Evolutionary conservation across 92 coral and sea anemone genomes (phyloP).

Genomic region (Actinostola sp.): DNA sequence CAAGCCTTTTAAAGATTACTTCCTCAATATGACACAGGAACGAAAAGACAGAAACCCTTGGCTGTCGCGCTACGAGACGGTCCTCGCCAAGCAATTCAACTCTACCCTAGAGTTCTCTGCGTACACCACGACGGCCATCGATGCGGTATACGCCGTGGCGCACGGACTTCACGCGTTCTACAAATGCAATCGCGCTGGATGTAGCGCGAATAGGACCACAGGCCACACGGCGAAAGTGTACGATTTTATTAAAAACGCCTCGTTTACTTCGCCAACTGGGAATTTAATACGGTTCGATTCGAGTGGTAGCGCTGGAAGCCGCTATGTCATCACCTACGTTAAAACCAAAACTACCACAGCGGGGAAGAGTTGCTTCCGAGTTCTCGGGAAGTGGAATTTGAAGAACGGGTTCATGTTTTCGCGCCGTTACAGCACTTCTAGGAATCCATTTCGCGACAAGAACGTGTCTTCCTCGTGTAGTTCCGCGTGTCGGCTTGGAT

Average conservation of each 20-base stretch:
- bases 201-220: conserved; percentile 23
- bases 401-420: conserved; percentile 34
- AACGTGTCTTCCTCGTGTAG: conserved; percentile 61
- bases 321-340: conserved; percentile 46
- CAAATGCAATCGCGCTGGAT: conserved; percentile 41
- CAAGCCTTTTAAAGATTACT: conserved; percentile 55
- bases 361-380: conserved; percentile 12
- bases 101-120: conserved; percentile 48
- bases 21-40: conserved; percentile 43
- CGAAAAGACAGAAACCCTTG: conserved; percentile 61
- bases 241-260: conserved; percentile 43
- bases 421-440: background rate
- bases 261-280: conserved; percentile 69
- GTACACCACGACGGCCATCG: conserved; percentile 71
- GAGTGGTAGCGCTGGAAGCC: conserved; percentile 59
- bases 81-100: conserved; percentile 28
- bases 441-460: conserved; percentile 12
- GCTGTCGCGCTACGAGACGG: conserved; percentile 41
- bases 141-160: conserved; percentile 86
- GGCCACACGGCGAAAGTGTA: conserved; percentile 42
- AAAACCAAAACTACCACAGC: conserved; percentile 15
- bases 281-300: conserved; percentile 62
- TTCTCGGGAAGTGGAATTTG: conserved; percentile 59
- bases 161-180: conserved; percentile 69
- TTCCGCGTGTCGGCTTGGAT: conserved; percentile 52